A percentile compares a stretch with the other conserved stretches of the same genome.
Conservation (phyloP, 2,888 invertebrate genomes). For the Acleris literana region DNA sequence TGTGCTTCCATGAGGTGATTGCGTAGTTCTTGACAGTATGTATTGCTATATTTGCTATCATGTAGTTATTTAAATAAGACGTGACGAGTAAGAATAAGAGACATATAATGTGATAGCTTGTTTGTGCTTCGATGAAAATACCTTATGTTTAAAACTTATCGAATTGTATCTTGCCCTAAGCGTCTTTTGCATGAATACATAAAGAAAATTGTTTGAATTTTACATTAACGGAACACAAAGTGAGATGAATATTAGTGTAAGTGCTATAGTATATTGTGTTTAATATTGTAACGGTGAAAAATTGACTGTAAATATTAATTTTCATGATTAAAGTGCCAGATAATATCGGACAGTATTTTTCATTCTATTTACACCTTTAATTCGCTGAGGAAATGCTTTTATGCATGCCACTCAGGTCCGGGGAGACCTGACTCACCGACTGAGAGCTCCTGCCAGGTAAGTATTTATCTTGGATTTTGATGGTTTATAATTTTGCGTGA, state of each 20-base stretch:
- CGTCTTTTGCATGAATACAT: constrained; percentile 47
- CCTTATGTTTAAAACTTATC: constrained; percentile 38
- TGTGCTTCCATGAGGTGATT: constrained; percentile 26
- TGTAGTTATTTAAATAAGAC: neutral
- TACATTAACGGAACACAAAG: constrained; percentile 49
- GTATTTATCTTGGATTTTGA: too few species aligned
- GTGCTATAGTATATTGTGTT: constrained; percentile 50
- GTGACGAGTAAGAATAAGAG: constrained; percentile 6
- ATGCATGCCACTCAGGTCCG: neutral
- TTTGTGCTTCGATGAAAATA: constrained; percentile 52
- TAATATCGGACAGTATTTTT: constrained; percentile 47
- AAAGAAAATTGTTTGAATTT: constrained; percentile 42
- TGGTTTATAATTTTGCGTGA: too few species aligned
- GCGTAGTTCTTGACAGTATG: constrained; percentile 15
- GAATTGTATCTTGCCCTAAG: constrained; percentile 51
- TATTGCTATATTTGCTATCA: constrained; percentile 6
- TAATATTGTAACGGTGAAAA: constrained; percentile 46
- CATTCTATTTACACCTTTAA: too few species aligned
- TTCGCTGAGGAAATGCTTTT: neutral
- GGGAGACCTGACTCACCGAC: too few species aligned
- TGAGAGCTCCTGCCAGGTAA: too few species aligned
- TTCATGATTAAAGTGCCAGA: constrained; percentile 78
- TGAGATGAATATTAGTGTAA: constrained; percentile 49
- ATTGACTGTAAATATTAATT: constrained; percentile 67
- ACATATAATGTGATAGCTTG: constrained; percentile 37